These are phyloP conservation scores for Drosophila orosa DNA, from an alignment of 1,140 invertebrate species.

Conservation along the genomic window DNA sequence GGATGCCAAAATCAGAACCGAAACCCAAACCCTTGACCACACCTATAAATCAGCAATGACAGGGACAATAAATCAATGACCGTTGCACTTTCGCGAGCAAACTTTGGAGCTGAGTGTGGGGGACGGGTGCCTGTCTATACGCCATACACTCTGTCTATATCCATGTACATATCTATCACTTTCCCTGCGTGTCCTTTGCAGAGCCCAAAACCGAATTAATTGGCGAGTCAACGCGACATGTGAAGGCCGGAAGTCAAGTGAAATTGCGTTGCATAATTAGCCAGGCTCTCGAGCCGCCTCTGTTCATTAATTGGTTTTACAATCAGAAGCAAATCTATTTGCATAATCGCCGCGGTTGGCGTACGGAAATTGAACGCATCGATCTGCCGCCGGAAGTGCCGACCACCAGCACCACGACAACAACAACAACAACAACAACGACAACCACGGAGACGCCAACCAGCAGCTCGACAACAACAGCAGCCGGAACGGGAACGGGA, in stretches of 20 bases:
- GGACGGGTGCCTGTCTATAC: constrained; percentile 6
- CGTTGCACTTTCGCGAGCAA: constrained; percentile 51
- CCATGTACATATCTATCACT: constrained; percentile 26
- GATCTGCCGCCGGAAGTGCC: constrained; percentile 74
- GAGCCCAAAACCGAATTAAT: constrained; percentile 87
- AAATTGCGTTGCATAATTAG: constrained; percentile 87
- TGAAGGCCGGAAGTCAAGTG: constrained; percentile 87
- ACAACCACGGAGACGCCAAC: constrained; percentile 6
- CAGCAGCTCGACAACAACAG: constrained; percentile 26
- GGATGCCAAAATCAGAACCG: constrained; percentile 25
- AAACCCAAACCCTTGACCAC: constrained; percentile 20
- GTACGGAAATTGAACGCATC: constrained; percentile 84
- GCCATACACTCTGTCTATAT: neutral
- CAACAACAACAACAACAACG: constrained; percentile 29
- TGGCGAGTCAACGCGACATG: constrained; percentile 86
- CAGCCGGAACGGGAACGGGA: constrained; percentile 16
- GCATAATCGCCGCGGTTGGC: constrained; percentile 82
- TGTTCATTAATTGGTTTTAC: constrained; percentile 88
- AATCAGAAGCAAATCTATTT: constrained; percentile 85
- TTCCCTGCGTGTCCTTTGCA: constrained; percentile 59
- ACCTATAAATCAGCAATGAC: constrained; percentile 63
- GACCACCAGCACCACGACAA: constrained; percentile 58
- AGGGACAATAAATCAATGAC: constrained; percentile 71
- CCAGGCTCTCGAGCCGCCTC: constrained; percentile 86
- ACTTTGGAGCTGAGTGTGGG: constrained; percentile 24